phyloP scores from a whole-genome alignment of 2,888 invertebrate species.

The Neoitamus cyanurus region DNA sequence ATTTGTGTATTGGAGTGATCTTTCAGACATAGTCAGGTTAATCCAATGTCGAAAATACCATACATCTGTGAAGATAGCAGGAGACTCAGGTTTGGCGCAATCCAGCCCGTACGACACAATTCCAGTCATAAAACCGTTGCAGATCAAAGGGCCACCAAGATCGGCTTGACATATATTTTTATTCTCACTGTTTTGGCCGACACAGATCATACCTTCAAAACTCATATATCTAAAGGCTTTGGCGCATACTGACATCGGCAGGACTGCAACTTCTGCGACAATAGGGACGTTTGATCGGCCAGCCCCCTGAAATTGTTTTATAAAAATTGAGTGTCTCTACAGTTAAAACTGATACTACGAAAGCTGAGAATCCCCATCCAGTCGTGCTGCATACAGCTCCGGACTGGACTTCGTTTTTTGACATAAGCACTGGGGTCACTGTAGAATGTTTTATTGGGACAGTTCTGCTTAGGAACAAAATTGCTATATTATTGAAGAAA shows the following conservation, averaged over 20 bases:
- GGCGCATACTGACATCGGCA: background rate
- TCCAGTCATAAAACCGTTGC: background rate
- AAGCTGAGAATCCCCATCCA: background rate
- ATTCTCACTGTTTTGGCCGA: background rate
- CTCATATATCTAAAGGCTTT: background rate
- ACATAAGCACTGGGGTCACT: background rate
- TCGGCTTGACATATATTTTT: background rate
- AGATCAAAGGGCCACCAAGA: background rate
- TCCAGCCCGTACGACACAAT: background rate
- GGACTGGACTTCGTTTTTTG: background rate
- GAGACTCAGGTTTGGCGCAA: background rate
- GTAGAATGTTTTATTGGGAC: background rate
- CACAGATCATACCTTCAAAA: background rate
- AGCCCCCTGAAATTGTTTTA: background rate
- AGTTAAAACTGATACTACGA: background rate
- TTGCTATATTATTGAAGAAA: background rate
- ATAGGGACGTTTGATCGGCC: background rate
- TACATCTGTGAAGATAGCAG: background rate
- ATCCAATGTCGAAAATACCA: background rate
- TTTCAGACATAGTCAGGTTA: background rate
- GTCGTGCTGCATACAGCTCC: background rate
- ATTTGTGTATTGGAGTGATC: background rate
- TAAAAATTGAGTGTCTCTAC: background rate
- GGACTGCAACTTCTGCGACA: background rate
- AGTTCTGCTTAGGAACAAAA: background rate